Base-by-base conservation (phyloP, 2,797 vertebrate genomes). In the Numenius phaeopus region DNA sequence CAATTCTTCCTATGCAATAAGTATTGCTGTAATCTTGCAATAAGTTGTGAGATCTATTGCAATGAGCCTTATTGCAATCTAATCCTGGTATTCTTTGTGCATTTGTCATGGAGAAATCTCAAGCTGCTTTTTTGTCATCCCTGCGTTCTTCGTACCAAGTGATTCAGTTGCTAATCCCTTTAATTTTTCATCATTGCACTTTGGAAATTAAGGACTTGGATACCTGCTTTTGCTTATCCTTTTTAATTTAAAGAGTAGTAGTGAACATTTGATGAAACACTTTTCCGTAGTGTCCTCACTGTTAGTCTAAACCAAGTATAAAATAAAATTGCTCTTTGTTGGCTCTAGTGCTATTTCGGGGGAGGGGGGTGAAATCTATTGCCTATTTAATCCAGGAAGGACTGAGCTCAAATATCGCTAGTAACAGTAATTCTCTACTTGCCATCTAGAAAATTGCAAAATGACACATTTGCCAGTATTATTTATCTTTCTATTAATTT, bases 401-500 rank as follows among this genome's bases (percentile, higher is more conserved):
- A 26, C 11, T 37, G 65, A 84, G 32, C n/a, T 75, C 11, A 86
- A 32, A 9, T 58, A 50, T 44, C 0, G 0, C 30, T 82, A 29
- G 12, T 72, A 79, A 55, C 54, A 87, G 34, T 70, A 87, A 70
- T 89, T 94, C 55, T 90, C 61, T 57, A 77, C 70, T 86, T 94
- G 50, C 46, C 52, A 71, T 78, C 47, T 83, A 85, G 89, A 92
- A 94, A 90, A 88, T 62, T 9, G 6, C 21, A 81, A 78, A 95
- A 86, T 93, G 26, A 83, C 52, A 78, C 49, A 54, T 81, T 92
- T 78, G 54, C 39, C 30, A 34, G 29, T 86, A 65, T 81, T 87
- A 70, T 66, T 94, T 85, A 47, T 78, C 57, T 91, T 87, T 80
- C 26, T 29, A 81, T 62, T 79, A 77, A 70, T 79, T 95, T 92